Evolutionary conservation across 1,140 invertebrate species (phyloP), one percentile per base, ranked within the genome.

Genomic region (Tetraneura akinire): DNA sequence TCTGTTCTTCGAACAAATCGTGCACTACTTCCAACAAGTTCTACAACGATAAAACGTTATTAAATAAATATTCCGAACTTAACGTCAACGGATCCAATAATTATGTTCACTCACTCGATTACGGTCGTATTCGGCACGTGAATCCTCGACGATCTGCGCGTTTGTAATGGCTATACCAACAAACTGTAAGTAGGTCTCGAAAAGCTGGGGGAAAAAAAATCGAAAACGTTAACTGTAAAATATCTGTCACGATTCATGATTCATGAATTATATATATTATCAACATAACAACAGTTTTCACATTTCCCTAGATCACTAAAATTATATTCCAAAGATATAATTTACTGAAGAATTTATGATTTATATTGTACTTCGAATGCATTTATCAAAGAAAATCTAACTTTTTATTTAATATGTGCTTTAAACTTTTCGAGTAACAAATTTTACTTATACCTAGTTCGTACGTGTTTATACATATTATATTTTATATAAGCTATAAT

Each of bases 1-100:
- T 88, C 82, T 88, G 87, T 82, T 88, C 87, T 83, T 88, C 87
- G 80, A 88, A 88, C 16, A 88, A 81, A 82, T 88, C 87, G 82
- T 88, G 87, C 11, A 88, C 86, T 51, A 88, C 87, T 84, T 88
- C 87, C 78, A 88, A 81, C 37, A 88, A 82, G 68, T 86, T 87
- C 87, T 88, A 81, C 0, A 83, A 57, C 10, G 29, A 70, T 1
- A 26, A 1, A 26, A 8, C 16, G 23, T 70, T 21, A 21, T 47
- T 13, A n/a, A n/a, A n/a, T n/a, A 23, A 70, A 47, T 11, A 14
- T 0, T 0, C 9, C 8, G 13, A 70, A n/a, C n/a, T n/a, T 21
- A 70, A 70, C 3, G 3, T 37, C 3, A 32, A 29, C 6, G 0
- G 1, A 14, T 9, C 4, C 5, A 6, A 1, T 3, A 32, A 32